Conservation (phyloP, 2,888 invertebrate genomes). For the Idaea biselata region DNA sequence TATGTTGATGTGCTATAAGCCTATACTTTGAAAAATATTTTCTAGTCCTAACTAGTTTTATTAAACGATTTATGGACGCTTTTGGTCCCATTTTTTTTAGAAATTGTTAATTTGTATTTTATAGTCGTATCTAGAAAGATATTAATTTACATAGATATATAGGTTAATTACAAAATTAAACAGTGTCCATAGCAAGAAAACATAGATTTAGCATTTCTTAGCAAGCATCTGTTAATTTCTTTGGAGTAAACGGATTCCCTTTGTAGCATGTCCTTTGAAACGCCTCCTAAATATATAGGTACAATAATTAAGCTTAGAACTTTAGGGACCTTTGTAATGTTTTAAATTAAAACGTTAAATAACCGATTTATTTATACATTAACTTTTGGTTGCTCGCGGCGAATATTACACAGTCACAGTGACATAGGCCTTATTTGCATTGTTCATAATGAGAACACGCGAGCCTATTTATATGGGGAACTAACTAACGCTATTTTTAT, state of each 20-base stretch:
- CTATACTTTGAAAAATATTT: neutral
- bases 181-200: neutral
- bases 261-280: neutral
- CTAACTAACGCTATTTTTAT: conserved; percentile 31
- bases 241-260: neutral
- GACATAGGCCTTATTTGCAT: conserved; percentile 30
- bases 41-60: neutral
- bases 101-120: neutral
- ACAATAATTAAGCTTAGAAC: neutral
- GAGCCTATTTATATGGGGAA: conserved; percentile 30
- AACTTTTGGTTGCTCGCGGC: conserved; percentile 15
- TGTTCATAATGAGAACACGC: conserved; percentile 15
- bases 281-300: neutral
- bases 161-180: neutral
- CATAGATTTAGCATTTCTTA: neutral
- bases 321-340: neutral
- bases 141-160: neutral
- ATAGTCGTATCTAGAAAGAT: neutral
- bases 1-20: neutral
- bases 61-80: conserved; percentile 10
- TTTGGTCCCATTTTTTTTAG: conserved; percentile 18
- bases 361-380: neutral
- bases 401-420: conserved; percentile 25
- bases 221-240: neutral
- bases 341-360: neutral